Evolutionary conservation across 2,797 vertebrate species (phyloP).

Genomic region (Chelidonichthys spinosus): DNA sequence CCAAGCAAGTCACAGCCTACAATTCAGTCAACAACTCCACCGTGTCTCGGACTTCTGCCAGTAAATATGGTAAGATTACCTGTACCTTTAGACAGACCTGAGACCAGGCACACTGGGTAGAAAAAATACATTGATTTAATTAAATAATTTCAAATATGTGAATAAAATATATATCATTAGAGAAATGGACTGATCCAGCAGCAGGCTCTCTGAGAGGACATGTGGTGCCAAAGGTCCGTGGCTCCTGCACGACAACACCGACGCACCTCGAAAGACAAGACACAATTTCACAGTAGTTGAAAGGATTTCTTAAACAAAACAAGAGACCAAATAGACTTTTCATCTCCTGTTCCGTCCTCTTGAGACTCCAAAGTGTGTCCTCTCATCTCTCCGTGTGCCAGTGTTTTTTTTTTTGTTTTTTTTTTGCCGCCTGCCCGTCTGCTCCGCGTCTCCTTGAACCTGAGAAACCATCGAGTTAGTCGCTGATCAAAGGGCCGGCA

Average conservation of each 20-base stretch:
- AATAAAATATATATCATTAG: neutral
- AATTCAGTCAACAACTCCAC: conserved; percentile 98
- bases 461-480: conserved; percentile 79
- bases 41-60: conserved; percentile 95
- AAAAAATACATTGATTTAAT: conserved; percentile 3
- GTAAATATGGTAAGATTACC: conserved; percentile 92
- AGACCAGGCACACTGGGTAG: neutral
- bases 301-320: conserved; percentile 61
- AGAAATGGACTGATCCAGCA: conserved; percentile 12
- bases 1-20: conserved; percentile 98
- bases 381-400: conserved; percentile 53
- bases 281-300: conserved; percentile 48
- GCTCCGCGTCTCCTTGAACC: conserved; percentile 70
- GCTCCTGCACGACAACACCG: conserved; percentile 16
- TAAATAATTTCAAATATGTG: neutral
- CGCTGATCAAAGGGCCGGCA: conserved; percentile 74
- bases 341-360: conserved; percentile 64
- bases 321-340: conserved; percentile 69
- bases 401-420: conserved; percentile 49
- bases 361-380: conserved; percentile 57
- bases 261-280: conserved; percentile 27
- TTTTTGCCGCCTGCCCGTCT: conserved; percentile 52
- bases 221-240: conserved; percentile 2
- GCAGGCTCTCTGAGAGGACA: conserved; percentile 4
- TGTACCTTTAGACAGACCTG: neutral